Conservation (phyloP, 2,797 vertebrate genomes). For the Gymnothorax reevesii region DNA sequence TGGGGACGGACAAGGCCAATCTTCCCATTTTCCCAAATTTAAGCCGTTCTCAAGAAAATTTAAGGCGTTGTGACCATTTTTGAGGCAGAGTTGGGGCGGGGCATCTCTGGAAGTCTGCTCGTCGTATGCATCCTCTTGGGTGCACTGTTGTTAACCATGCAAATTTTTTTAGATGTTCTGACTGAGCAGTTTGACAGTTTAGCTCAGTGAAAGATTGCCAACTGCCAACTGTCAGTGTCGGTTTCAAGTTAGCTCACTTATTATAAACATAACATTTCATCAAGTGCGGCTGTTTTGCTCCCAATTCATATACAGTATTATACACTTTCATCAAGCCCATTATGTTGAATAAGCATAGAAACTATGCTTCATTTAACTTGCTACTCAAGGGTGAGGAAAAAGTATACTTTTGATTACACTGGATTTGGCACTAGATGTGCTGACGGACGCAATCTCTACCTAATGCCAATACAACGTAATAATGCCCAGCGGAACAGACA, state of each 20-base stretch:
- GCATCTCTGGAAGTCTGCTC: too few relatives aligned
- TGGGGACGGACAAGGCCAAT: too few relatives aligned
- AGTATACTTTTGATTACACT: background rate
- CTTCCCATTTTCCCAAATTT: too few relatives aligned
- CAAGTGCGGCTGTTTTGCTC: background rate
- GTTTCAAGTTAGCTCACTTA: background rate
- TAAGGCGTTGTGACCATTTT: too few relatives aligned
- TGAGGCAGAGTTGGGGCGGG: too few relatives aligned
- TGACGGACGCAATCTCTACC: background rate
- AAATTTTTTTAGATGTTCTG: background rate
- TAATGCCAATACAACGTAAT: background rate
- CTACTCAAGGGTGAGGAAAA: background rate
- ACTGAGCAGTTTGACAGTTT: background rate
- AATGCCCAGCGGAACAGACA: background rate
- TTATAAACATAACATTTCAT: background rate
- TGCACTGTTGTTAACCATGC: background rate
- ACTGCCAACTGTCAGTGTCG: background rate
- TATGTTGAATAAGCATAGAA: background rate
- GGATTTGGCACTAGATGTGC: background rate
- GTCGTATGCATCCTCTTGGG: too few relatives aligned
- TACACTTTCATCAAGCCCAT: background rate
- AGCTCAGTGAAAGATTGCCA: background rate
- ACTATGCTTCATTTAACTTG: background rate
- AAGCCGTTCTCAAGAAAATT: too few relatives aligned
- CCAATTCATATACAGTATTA: background rate